These are phyloP conservation scores for Halcyon badia DNA, from an alignment of 2,797 vertebrate species.

Conservation along the genomic window DNA sequence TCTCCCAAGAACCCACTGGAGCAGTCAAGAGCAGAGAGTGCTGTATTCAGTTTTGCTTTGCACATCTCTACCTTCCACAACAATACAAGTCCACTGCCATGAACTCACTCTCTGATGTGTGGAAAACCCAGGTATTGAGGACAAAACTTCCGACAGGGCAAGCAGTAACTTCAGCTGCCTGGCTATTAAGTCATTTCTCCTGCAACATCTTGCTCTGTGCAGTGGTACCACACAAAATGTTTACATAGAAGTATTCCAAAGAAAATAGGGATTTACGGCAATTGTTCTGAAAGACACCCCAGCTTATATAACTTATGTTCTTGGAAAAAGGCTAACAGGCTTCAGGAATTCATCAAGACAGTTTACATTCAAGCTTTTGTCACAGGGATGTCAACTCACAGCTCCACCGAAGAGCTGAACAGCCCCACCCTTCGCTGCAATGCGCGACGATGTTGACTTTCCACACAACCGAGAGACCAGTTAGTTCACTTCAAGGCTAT, in stretches of 20 bases:
- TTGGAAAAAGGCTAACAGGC: not conserved
- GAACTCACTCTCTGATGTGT: not conserved
- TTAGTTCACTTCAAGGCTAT: constrained; percentile 35
- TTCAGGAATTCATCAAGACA: not conserved
- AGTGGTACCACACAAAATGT: not conserved
- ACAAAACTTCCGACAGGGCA: not conserved
- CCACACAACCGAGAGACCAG: constrained; percentile 47
- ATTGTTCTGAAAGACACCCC: not conserved
- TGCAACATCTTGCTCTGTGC: not conserved
- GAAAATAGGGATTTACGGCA: not conserved
- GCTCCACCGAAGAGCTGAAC: not conserved
- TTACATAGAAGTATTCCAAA: not conserved
- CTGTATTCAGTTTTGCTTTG: not conserved
- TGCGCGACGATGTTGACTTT: not conserved
- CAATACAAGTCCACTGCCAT: not conserved
- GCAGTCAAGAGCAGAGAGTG: not conserved
- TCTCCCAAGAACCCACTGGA: not conserved
- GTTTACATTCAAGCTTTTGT: not conserved
- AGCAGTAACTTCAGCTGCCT: not conserved
- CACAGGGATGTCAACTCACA: not conserved
- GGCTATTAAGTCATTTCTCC: not conserved
- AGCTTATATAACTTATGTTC: not conserved
- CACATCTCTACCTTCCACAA: not conserved
- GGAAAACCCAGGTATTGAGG: constrained; percentile 46
- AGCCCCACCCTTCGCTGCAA: constrained; percentile 25